Base-by-base conservation (phyloP, 1,140 invertebrate species). In the Halyomorpha halys region DNA sequence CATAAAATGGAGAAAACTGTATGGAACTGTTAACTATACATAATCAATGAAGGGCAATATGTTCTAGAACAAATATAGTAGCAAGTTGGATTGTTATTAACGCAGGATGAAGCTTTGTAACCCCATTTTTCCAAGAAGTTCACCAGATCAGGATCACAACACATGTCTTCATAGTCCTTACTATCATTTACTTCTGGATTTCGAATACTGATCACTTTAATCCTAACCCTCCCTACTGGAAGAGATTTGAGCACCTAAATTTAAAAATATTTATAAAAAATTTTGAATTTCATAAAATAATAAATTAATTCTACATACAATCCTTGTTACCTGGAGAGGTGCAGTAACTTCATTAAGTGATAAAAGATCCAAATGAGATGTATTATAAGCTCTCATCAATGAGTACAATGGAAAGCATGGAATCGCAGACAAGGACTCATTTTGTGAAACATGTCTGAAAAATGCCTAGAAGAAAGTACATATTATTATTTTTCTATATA, bases 341-440 rank as follows among this genome's bases (percentile, higher is more conserved):
- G 79, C 78, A 61, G 81, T 80, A 44, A 83, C 82, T 39, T 82
- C 76, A 67, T 86, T 86, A 63, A 92, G 76, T 71, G 82, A 83
- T 62, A 91, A 76, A 72, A 86, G 85, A 76, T 90, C 83, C 49
- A 89, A 76, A 30, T 74, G 76, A 16, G 82, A 82, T 47, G 82
- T 78, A 70, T 87, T 86, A 67, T 86, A 83, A 39, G 89, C 89
- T 64, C 89, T 76, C 70, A 92, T 75, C 62, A 91, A 77, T 19
- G 89, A 88, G 72, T 85, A 87, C 60, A 93, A 78, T 67, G 90
- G 89, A 74, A 91, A 90, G 75, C 89, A 92, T 72, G 88, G 86
- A 59, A 91, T 84, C 68, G 86, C 80, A 49, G 85, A 79, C 15
- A 78, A 75, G 16, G 77, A 75, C 61, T 76, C 71, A 59, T 77